Base-by-base conservation (phyloP, 2,888 invertebrate species). In the Sinohyriopsis cumingii region DNA sequence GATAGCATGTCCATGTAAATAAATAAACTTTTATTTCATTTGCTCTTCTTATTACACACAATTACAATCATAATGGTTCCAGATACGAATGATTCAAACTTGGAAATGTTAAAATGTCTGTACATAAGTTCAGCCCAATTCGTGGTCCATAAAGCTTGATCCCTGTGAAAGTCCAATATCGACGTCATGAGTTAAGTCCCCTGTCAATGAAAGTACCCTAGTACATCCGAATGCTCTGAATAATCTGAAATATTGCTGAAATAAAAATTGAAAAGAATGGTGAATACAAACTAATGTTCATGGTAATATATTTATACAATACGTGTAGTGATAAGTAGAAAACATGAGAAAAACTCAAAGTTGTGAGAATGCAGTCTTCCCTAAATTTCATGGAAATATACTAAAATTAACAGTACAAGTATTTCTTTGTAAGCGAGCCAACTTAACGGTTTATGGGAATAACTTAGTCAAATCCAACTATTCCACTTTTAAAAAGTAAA, bases 171-270 rank as follows among this genome's bases (percentile, higher is more conserved):
- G 63, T 56, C 18, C 53, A 33, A 63, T 45, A 45, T 45, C 45
- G 12, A 12, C 12, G 45, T 45, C 45, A 45, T 45, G 45, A 45
- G 12, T 45, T 45, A 45, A 45, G 45, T 45, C 45, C 45, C 12
- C 45, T 45, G 45, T 45, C 45, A 2, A 15, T 45, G 15, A 15
- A 15, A 45, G 45, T 15, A 45, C 45, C 15, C 68, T 72, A 76
- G 67, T 81, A 95, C 91, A 92, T 90, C 78, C 92, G 90, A 78
- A 91, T 91, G 75, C 91, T 90, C 84, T 91, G 98, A 86, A 99
- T 97, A 87, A 99, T 97, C 93, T 99, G 98, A 93, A 99, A 98
- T 86, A 99, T 93, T 73, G 98, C 98, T 91, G 92, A 71, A 92
- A 92, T 81, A 79, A 82, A 85, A 84, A 80, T 73, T 62, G 73